Conservation (phyloP, 2,797 vertebrate genomes). For the Sebastes hopkinsi region DNA sequence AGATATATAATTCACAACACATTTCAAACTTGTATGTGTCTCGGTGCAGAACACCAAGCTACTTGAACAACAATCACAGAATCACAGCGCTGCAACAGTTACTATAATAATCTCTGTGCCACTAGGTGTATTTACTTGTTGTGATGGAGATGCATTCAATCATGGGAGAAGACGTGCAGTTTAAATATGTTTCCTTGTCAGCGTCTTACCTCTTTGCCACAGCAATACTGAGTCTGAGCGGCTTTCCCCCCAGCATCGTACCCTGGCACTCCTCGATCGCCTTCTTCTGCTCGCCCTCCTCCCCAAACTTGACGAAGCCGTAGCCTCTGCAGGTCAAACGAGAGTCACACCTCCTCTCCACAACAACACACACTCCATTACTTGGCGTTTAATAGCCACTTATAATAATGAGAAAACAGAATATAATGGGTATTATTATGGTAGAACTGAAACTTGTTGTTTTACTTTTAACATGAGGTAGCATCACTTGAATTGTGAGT, state of each 20-base stretch:
- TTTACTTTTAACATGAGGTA: constrained; percentile 92
- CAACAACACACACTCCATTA: constrained; percentile 36
- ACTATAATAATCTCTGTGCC: too few species aligned
- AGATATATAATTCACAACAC: neutral
- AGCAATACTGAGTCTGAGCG: constrained; percentile 90
- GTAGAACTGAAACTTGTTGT: constrained; percentile 89
- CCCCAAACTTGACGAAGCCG: constrained; percentile 92
- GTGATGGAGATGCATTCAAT: too few species aligned
- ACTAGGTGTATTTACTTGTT: too few species aligned
- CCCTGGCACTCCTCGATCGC: constrained; percentile 94
- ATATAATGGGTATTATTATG: constrained; percentile 85
- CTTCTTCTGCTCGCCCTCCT: constrained; percentile 93
- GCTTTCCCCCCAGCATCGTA: constrained; percentile 88
- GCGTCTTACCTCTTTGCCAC: constrained; percentile 89
- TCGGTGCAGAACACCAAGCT: too few species aligned
- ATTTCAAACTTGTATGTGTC: too few species aligned
- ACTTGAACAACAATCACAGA: too few species aligned
- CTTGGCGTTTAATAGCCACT: constrained; percentile 76
- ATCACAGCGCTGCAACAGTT: too few species aligned
- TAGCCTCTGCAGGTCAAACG: constrained; percentile 86
- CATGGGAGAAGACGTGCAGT: neutral
- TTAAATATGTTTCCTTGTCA: neutral
- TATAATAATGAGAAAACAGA: constrained; percentile 79
- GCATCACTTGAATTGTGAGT: constrained; percentile 91
- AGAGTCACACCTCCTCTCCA: constrained; percentile 45